Base-by-base conservation (phyloP, 2,797 vertebrate genomes). In the Onychomys arenicola region DNA sequence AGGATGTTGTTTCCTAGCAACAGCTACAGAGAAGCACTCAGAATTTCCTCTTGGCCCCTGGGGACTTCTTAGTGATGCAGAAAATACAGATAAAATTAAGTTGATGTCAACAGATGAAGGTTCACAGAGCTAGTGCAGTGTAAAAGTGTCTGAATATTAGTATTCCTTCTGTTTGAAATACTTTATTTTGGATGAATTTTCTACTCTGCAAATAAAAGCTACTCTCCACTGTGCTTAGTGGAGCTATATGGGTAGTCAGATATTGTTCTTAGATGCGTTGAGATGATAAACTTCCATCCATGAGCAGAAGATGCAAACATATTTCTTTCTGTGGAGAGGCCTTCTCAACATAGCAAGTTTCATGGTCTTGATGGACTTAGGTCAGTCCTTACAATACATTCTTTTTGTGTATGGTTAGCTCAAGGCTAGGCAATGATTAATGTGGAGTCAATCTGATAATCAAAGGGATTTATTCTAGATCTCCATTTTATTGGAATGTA, bases 1-100 rank as follows among this genome's bases (percentile, higher is more conserved):
- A 83, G 77, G 89, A 95, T 2, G 0, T 84, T 96, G 97, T 97
- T 98, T 97, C 95, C 93, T 97, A 97, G 95, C 97, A 97, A 97
- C 93, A 82, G 95, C 84, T 87, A 94, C 81, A 81, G n/a, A 95
- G 97, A 89, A 95, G 94, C 90, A 96, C 86, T 96, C n/a, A 93
- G 9, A 95, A 89, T 90, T 96, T 97, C 82, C 95, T 97, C 85
- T 83, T 1, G 10, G 83, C 71, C 97, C 96, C 95, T 96, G 95
- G 90, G 89, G 95, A 94, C 94, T 71, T 91, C 97, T 96, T 97
- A 94, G 93, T 61, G 96, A 95, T 90, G 23, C 94, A 97, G 89
- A 93, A 96, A 94, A 88, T 96, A 89, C 61, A 96, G 92, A 97
- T 95, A 82, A 95, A 95, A 86, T 96, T 89, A 83, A 96, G 94